A percentile compares a stretch with the other conserved stretches of the same genome.
Evolutionary conservation across 64 coral and sea anemone species (phyloP).

Genomic region (Anthopleura sola): DNA sequence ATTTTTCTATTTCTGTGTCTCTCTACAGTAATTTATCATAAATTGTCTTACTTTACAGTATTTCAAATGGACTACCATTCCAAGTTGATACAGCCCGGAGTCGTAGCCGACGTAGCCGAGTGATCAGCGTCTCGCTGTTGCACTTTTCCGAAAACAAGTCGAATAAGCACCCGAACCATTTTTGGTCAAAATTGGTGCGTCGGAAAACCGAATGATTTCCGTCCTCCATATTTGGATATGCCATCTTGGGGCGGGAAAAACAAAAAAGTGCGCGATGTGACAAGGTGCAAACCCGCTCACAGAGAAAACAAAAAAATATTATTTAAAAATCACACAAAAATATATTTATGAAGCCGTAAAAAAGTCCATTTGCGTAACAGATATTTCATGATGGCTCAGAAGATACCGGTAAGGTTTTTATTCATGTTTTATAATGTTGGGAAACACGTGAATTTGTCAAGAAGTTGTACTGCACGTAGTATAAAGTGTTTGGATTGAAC

Average conservation of each 20-base stretch:
- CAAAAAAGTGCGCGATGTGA: constrained; percentile 6
- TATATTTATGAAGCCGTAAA: not conserved
- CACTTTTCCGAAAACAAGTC: not conserved
- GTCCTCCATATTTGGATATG: not conserved
- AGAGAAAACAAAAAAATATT: not conserved
- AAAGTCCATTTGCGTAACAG: not conserved
- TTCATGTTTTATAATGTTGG: not conserved
- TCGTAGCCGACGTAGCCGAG: not conserved
- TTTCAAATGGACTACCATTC: too few relatives aligned
- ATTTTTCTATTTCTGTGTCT: not conserved
- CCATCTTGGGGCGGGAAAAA: constrained; percentile 4
- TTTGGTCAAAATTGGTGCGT: not conserved
- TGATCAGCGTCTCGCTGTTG: not conserved
- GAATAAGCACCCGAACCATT: not conserved
- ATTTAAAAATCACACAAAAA: not conserved
- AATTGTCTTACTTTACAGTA: too few relatives aligned
- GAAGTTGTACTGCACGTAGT: not conserved
- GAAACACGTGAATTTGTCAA: not conserved
- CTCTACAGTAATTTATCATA: too few relatives aligned
- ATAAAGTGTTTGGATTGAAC: not conserved
- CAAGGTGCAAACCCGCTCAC: constrained; percentile 2
- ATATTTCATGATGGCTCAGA: not conserved
- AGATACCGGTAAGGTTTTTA: not conserved
- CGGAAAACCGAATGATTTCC: not conserved
- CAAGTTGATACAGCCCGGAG: too few relatives aligned